A percentile compares a stretch with the other conserved stretches of the same genome.
Evolutionary conservation across 2,113 vertebrate genomes (phyloP).

Genomic region (Mesembrinibis cayennensis): DNA sequence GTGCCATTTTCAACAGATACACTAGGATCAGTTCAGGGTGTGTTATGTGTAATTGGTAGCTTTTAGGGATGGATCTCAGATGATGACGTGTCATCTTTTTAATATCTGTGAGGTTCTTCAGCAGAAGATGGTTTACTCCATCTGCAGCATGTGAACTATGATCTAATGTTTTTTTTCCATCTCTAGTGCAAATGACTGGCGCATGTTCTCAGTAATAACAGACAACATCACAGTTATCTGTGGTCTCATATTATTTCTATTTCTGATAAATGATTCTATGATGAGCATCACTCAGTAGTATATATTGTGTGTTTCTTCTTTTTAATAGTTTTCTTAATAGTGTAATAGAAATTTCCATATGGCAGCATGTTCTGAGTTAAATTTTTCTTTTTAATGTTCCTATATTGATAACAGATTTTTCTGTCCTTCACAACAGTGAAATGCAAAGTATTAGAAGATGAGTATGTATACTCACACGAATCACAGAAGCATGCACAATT

Average conservation of each 20-base stretch:
- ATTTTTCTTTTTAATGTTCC: neutral
- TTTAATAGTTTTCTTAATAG: neutral
- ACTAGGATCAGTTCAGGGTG: neutral
- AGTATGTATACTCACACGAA: neutral
- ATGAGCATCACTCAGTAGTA: neutral
- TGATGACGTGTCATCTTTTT: neutral
- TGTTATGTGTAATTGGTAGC: neutral
- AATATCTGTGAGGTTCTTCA: neutral
- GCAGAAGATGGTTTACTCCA: neutral
- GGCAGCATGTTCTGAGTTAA: neutral
- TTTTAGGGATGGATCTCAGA: neutral
- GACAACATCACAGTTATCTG: neutral
- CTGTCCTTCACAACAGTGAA: neutral
- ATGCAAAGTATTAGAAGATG: neutral
- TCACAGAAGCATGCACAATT: neutral
- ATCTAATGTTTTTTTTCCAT: slow-evolving; percentile 4
- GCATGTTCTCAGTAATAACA: neutral
- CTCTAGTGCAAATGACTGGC: neutral
- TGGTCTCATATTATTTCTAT: neutral
- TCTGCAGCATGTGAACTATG: slow-evolving; percentile 22
- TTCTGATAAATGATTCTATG: neutral
- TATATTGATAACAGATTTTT: neutral
- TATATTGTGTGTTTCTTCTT: neutral
- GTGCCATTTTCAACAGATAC: neutral
- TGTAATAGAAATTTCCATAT: neutral